Base-by-base conservation (phyloP, 2,797 vertebrate genomes). In the Buphagus erythrorhynchus region DNA sequence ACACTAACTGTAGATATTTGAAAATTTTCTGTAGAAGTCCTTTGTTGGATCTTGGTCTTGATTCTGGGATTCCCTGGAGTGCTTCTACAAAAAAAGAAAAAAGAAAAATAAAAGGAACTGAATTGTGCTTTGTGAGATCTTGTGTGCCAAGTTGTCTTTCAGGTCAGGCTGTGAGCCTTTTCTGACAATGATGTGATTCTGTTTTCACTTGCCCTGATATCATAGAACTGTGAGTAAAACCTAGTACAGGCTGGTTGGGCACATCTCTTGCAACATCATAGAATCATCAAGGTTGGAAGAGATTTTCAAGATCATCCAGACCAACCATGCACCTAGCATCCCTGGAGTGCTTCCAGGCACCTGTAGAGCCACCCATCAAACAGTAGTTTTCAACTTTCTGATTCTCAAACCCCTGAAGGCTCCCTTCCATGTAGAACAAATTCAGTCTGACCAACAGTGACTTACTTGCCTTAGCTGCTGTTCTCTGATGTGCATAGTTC, bases 401-500 rank as follows among this genome's bases (percentile, higher is more conserved):
- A 28, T 46, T 42, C 49, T 31, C 38, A 54, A 51, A 11, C 7
- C 9, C 8, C 10, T 66, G 42, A 15, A 68, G 25, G 21, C 29
- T 89, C 35, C 21, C 19, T 76, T 90, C 48, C 54, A 3, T 55
- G 33, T 43, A 28, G 62, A 73, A 26, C 24, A 46, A 85, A 43
- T 20, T 46, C 46, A 54, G 14, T 54, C 55, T 36, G 59, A 7
- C 31, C 15, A 48, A 10, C 26, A 45, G 26, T 17, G 69, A 33
- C 25, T 55, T 54, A 4, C 0, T 58, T 75, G 28, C 16, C 5
- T 46, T 51, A 10, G 49, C 62, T 72, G 58, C 24, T 42, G 29
- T 69, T 51, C 43, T 68, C 46, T 58, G 55, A 43, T 9, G 7
- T 8, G 1, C 0, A 0, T 40, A 31, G 45, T 16, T 51, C n/a